Conservation (phyloP, 2,888 invertebrate genomes). For the Chalcosyrphus nemorum region DNA sequence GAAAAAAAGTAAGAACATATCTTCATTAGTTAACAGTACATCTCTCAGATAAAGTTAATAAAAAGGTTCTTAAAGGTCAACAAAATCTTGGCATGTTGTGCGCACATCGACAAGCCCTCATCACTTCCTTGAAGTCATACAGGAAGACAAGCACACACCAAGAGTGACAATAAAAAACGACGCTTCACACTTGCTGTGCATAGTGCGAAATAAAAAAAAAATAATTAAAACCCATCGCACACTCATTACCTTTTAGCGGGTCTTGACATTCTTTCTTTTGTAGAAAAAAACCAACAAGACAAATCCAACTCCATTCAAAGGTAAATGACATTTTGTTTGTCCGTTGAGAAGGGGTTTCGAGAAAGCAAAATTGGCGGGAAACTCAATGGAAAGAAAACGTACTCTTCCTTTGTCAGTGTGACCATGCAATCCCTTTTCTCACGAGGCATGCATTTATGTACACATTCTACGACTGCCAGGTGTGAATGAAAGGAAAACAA, state of each 20-base stretch:
- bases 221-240: constrained; percentile 67
- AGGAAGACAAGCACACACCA: constrained; percentile 35
- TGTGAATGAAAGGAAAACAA: constrained; percentile 59
- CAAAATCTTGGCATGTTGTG: constrained; percentile 45
- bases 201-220: constrained; percentile 46
- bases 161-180: neutral
- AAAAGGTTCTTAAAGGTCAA: neutral
- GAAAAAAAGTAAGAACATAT: constrained; percentile 81
- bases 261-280: constrained; percentile 24
- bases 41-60: neutral
- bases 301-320: constrained; percentile 12
- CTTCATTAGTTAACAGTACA: constrained; percentile 50
- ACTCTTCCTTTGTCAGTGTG: constrained; percentile 41
- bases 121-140: constrained; percentile 62
- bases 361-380: constrained; percentile 44
- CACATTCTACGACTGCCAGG: constrained; percentile 45
- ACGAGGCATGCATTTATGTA: constrained; percentile 1
- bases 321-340: constrained; percentile 63
- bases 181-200: constrained; percentile 42
- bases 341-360: neutral
- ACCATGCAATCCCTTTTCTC: constrained; percentile 53
- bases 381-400: neutral
- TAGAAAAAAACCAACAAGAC: constrained; percentile 8
- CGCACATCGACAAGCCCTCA: constrained; percentile 38
- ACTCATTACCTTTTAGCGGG: constrained; percentile 35